Base-by-base conservation (phyloP, 30 jellyfish, hydroid and myxozoan genomes). In the Clytia hemisphaerica region DNA sequence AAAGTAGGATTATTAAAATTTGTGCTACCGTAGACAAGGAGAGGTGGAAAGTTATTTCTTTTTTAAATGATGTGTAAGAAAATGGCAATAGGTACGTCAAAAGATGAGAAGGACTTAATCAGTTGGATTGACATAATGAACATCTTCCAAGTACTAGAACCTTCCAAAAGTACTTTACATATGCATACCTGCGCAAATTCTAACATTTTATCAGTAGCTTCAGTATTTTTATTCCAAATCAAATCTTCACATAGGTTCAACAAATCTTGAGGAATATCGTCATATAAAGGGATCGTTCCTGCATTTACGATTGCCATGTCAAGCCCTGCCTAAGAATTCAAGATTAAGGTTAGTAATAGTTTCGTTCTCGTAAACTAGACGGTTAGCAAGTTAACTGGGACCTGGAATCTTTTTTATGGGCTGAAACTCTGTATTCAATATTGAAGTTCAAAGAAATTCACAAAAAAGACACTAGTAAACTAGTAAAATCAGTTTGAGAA, bases 281-380 rank as follows among this genome's bases (percentile, higher is more conserved):
- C 98, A 67, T 89, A 89, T 66, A 76, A 58, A 1, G 98, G 95
- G 6, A 89, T 65, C 15, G 98, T 95, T 6, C 95, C 93, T 2
- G 98, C 98, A 71, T 89, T 89, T 9, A 89, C 98, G 40, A 89
- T 89, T 0, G 98, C 98, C 98, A 89, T 89, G 68, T 89, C 98
- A 26, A 89, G 75, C 12, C 98, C 98, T 29, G 77, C 91, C 98
- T 88, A 26, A 10, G 59, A 46, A 72, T 27, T 46, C 9, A 40
- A 10, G 12, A 42, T 42, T 42, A 42, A 12, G 12, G 18, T 42
- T 42, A 42, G 12, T 42, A 42, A 10, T 42, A 42, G 12, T 42
- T 10, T 42, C 53, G 18, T 42, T 42, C 12, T 42, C n/a, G 18
- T 42, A 10, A n/a, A n/a, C n/a, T n/a, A n/a, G n/a, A n/a, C n/a